Evolutionary conservation across 2,888 invertebrate species (phyloP).

Genomic region (Automeris io): DNA sequence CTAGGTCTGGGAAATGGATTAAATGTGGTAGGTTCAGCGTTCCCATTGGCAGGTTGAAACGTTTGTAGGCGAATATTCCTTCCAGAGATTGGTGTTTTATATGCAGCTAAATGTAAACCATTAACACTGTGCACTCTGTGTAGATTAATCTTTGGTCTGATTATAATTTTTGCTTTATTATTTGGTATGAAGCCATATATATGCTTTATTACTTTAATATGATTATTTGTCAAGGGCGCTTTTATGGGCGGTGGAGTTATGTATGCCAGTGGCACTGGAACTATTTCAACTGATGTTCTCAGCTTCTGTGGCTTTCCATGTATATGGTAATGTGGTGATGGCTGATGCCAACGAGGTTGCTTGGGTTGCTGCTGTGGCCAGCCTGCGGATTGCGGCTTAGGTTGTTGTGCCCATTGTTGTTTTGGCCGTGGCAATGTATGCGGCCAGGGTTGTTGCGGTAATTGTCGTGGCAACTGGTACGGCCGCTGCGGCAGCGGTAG

Average conservation of each 20-base stretch:
- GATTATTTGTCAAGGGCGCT: conserved; percentile 25
- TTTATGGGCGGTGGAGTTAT: conserved; percentile 57
- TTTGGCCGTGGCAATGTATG: conserved; percentile 6
- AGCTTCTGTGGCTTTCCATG: conserved; percentile 41
- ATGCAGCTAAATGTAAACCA: conserved; percentile 29
- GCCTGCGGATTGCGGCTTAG: conserved; percentile 12
- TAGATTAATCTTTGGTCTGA: conserved; percentile 40
- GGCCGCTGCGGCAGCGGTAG: conserved; percentile 27
- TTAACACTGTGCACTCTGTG: conserved; percentile 33
- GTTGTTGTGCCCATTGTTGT: conserved; percentile 13
- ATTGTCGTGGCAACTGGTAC: conserved; percentile 13
- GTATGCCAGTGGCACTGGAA: conserved; percentile 58
- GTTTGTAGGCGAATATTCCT: conserved; percentile 26
- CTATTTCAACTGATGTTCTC: conserved; percentile 59
- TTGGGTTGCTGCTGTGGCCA: conserved; percentile 13
- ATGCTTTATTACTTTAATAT: conserved; percentile 42
- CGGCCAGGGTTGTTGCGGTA: conserved; percentile 9
- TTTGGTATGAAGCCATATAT: conserved; percentile 51
- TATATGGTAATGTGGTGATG: conserved; percentile 10
- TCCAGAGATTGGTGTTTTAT: conserved; percentile 26
- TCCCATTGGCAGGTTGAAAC: conserved; percentile 33
- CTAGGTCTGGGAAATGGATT: conserved; percentile 41
- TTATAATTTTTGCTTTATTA: conserved; percentile 43
- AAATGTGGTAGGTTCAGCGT: conserved; percentile 53
- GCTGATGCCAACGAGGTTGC: conserved; percentile 11